Evolutionary conservation across 2,797 vertebrate genomes (phyloP).

Genomic region (Chaetophractus vellerosus): DNA sequence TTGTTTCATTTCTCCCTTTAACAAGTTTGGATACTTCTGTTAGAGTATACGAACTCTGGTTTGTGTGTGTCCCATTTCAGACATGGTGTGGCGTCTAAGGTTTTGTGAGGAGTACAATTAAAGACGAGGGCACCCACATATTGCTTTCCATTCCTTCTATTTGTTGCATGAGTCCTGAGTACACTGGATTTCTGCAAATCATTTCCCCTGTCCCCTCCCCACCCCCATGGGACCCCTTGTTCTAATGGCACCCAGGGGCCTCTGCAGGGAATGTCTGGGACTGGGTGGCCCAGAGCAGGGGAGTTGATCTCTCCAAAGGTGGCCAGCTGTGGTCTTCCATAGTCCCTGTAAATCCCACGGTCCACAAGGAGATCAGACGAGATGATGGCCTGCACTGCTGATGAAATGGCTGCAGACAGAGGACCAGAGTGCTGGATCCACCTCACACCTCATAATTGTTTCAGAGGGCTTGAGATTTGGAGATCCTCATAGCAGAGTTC

Average conservation of each 20-base stretch:
- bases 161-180: not conserved
- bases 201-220: not conserved
- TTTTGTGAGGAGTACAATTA: not conserved
- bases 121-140: accelerated
- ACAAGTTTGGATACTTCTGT: not conserved
- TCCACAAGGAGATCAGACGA: not conserved
- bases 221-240: not conserved
- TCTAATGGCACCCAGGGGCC: not conserved
- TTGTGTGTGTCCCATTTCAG: not conserved
- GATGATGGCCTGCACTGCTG: not conserved
- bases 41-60: not conserved
- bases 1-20: slow-evolving; percentile 3
- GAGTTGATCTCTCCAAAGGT: not conserved
- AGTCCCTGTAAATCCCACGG: not conserved
- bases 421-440: no score
- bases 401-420: not conserved
- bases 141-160: not conserved
- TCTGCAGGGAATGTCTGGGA: not conserved
- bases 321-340: not conserved
- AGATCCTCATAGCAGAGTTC: not conserved
- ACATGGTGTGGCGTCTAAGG: not conserved
- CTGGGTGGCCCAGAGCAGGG: not conserved
- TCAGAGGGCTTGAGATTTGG: slow-evolving; percentile 18
- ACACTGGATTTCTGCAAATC: not conserved
- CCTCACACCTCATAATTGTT: not conserved